Evolutionary conservation across 2,113 vertebrate genomes (phyloP).

Genomic region (Caracal caracal): DNA sequence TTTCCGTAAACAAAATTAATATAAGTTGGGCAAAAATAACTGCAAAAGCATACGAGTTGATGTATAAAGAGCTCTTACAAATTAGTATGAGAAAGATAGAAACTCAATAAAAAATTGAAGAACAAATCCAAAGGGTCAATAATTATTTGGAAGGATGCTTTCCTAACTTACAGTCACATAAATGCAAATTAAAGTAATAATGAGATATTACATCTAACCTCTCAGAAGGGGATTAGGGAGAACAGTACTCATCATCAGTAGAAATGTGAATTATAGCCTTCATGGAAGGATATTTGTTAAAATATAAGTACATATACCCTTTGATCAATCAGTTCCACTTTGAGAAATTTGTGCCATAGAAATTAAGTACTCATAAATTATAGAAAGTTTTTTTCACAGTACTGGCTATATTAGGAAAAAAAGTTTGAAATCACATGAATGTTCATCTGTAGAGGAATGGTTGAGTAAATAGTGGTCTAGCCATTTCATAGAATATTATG

Average conservation of each 20-base stretch:
- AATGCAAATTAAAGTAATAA: constrained; percentile 50
- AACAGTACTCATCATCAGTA: background rate
- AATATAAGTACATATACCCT: background rate
- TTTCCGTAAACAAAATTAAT: background rate
- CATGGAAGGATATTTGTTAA: background rate
- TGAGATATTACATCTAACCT: background rate
- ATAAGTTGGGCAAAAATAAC: background rate
- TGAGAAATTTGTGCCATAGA: background rate
- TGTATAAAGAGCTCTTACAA: background rate
- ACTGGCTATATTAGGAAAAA: background rate
- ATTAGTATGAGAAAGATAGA: background rate
- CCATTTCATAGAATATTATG: background rate
- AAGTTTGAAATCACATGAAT: background rate
- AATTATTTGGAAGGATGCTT: background rate
- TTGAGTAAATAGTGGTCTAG: background rate
- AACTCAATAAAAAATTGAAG: background rate
- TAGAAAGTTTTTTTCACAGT: background rate
- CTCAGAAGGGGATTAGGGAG: background rate
- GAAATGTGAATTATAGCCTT: background rate
- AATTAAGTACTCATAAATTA: background rate
- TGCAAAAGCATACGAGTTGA: background rate
- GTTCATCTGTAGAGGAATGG: background rate
- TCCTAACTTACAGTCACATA: background rate
- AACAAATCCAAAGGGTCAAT: background rate
- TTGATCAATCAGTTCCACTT: constrained; percentile 16